phyloP scores from a whole-genome alignment of 2,888 invertebrate genomes.

The Anoncus sp. region DNA sequence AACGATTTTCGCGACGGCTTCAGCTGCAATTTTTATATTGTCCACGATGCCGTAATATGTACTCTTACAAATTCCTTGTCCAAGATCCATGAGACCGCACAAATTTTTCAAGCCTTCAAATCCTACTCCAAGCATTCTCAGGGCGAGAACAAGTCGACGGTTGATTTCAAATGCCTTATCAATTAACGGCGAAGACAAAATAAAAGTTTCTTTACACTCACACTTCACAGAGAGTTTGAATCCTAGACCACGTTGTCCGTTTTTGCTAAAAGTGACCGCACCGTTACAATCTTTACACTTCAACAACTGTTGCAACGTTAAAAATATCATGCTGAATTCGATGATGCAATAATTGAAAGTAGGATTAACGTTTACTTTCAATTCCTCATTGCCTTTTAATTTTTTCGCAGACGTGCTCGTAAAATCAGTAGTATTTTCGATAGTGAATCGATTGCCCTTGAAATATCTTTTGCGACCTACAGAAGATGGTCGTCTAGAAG shows the following conservation, averaged over 20 bases:
- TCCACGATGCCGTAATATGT: slow-evolving; percentile 43
- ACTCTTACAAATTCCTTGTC: slow-evolving; percentile 34
- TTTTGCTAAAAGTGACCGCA: slow-evolving; percentile 23
- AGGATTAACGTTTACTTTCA: slow-evolving; percentile 34
- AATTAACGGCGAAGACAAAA: slow-evolving; percentile 39
- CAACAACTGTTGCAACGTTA: slow-evolving; percentile 28
- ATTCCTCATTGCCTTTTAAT: slow-evolving; percentile 27
- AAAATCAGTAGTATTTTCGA: slow-evolving; percentile 34
- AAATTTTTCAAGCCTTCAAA: slow-evolving; percentile 42
- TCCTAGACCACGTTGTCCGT: slow-evolving; percentile 35
- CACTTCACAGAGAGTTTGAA: slow-evolving; percentile 50
- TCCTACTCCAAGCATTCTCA: slow-evolving; percentile 52
- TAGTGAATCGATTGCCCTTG: slow-evolving; percentile 30
- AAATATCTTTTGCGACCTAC: slow-evolving; percentile 44
- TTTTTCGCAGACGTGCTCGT: slow-evolving; percentile 46
- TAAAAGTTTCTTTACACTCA: slow-evolving; percentile 42
- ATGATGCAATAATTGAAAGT: slow-evolving; percentile 27
- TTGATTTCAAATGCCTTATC: slow-evolving; percentile 48
- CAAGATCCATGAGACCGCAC: slow-evolving; percentile 53
- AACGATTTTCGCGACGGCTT: slow-evolving; percentile 48
- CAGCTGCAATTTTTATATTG: slow-evolving; percentile 41
- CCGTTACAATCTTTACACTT: slow-evolving; percentile 38
- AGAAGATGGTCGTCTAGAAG: no score
- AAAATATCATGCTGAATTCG: slow-evolving; percentile 25
- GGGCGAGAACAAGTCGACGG: slow-evolving; percentile 41